Evolutionary conservation across 2,888 invertebrate genomes (phyloP).

Genomic region (Dendrolimus pini): DNA sequence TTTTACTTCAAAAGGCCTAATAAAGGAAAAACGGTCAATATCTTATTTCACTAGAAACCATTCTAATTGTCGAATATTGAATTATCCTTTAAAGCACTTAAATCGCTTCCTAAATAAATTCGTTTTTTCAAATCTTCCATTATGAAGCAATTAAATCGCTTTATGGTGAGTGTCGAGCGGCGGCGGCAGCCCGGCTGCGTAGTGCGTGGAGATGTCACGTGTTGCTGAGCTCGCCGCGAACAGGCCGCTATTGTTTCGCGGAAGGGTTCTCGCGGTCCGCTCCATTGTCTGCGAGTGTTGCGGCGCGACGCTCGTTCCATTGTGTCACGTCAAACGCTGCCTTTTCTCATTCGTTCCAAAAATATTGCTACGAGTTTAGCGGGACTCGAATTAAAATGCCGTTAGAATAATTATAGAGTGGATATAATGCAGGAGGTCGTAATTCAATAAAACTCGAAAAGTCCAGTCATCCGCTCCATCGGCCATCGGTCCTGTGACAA

Average conservation of each 20-base stretch:
- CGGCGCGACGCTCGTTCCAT: background rate
- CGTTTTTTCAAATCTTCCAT: background rate
- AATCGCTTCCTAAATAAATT: no score
- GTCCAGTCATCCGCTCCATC: no score
- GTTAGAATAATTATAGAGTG: no score
- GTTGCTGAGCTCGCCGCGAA: background rate
- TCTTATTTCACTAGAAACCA: no score
- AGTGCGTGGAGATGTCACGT: background rate
- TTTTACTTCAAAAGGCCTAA: no score
- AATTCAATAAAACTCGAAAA: no score
- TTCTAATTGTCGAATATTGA: no score
- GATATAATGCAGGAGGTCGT: no score
- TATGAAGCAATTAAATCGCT: background rate
- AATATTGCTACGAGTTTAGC: background rate
- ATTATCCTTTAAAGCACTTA: no score
- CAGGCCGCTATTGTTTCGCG: background rate
- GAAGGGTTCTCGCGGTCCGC: background rate
- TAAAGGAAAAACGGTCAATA: no score
- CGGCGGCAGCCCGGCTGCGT: background rate
- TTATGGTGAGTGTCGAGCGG: background rate
- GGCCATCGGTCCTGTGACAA: no score
- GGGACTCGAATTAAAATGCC: no score
- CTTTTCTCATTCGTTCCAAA: background rate
- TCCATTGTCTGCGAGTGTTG: background rate
- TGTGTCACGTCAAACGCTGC: background rate